Percentiles rank a stretch among this genome's conserved stretches.
These are phyloP conservation scores for Crematogaster levior DNA, from an alignment of 2,888 invertebrate species.

Conservation along the genomic window DNA sequence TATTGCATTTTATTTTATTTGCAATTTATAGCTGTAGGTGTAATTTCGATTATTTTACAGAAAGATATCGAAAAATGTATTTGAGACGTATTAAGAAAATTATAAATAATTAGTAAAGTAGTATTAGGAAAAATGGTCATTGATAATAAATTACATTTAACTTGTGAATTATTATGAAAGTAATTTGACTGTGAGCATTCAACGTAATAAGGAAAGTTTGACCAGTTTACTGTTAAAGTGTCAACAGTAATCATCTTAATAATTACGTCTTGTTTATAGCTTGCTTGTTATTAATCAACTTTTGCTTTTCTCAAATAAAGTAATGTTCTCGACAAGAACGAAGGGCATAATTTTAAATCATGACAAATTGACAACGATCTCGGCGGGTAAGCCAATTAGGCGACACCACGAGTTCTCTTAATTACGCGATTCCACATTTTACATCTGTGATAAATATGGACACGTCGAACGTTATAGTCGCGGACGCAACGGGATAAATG, in stretches of 20 bases:
- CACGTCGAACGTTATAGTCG: neutral
- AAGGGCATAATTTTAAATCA: slow-evolving; percentile 24
- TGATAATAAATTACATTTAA: slow-evolving; percentile 14
- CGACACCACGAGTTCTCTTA: slow-evolving; percentile 23
- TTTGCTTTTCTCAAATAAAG: neutral
- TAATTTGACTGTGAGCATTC: neutral
- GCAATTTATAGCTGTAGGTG: neutral
- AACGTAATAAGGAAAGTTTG: slow-evolving; percentile 10
- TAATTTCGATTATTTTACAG: neutral
- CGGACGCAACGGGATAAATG: slow-evolving; percentile 9
- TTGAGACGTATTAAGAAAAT: neutral
- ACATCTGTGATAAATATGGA: slow-evolving; percentile 3
- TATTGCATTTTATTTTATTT: slow-evolving; percentile 6
- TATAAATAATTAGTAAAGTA: too few relatives aligned
- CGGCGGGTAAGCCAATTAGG: slow-evolving; percentile 10
- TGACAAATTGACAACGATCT: slow-evolving; percentile 15
- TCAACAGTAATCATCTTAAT: slow-evolving; percentile 28
- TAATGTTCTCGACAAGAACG: neutral
- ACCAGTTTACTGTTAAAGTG: neutral
- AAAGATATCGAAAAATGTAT: slow-evolving; percentile 7
- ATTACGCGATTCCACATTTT: slow-evolving; percentile 29
- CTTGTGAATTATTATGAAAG: neutral
- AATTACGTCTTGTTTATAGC: neutral
- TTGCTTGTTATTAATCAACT: slow-evolving; percentile 37
- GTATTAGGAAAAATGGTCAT: neutral